Percentiles rank a stretch among this genome's conserved stretches.
phyloP scores from a whole-genome alignment of 2,113 vertebrate genomes.

The Sander vitreus region DNA sequence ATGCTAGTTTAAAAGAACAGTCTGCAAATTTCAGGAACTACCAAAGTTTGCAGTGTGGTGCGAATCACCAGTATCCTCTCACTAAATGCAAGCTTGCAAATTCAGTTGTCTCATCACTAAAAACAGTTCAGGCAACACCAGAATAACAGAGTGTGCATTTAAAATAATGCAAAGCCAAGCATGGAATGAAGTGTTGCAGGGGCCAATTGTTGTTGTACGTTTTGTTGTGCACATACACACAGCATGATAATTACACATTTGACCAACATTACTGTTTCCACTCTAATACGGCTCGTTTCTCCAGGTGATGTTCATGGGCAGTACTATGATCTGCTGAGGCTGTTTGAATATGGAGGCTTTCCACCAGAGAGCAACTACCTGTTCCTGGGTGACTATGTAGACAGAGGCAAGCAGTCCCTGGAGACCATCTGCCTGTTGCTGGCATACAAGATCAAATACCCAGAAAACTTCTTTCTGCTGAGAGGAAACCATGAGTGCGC shows the following conservation, averaged over 20 bases:
- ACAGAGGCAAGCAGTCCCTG: constrained; percentile 87
- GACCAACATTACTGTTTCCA: constrained; percentile 20
- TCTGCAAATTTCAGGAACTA: constrained; percentile 9
- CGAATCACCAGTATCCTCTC: not conserved
- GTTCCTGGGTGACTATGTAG: constrained; percentile 87
- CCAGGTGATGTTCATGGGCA: constrained; percentile 87
- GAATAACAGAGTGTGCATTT: not conserved
- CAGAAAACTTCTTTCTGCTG: constrained; percentile 95
- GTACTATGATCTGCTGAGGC: constrained; percentile 87
- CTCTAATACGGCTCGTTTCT: constrained; percentile 3
- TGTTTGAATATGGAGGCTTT: constrained; percentile 88
- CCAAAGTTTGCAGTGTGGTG: not conserved
- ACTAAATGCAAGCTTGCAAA: constrained; percentile 20
- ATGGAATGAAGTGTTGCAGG: not conserved
- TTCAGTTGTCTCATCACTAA: not conserved
- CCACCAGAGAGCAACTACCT: constrained; percentile 89
- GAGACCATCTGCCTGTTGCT: constrained; percentile 94
- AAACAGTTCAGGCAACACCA: not conserved
- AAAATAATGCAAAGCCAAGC: not conserved
- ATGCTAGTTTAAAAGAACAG: constrained; percentile 21
- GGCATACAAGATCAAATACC: constrained; percentile 89
- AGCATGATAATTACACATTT: constrained; percentile 20
- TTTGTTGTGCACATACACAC: constrained; percentile 40
- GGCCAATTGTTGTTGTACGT: constrained; percentile 48
- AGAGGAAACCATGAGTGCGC: constrained; percentile 97